Conservation (phyloP, 2,113 vertebrate genomes). For the Pimephales promelas region DNA sequence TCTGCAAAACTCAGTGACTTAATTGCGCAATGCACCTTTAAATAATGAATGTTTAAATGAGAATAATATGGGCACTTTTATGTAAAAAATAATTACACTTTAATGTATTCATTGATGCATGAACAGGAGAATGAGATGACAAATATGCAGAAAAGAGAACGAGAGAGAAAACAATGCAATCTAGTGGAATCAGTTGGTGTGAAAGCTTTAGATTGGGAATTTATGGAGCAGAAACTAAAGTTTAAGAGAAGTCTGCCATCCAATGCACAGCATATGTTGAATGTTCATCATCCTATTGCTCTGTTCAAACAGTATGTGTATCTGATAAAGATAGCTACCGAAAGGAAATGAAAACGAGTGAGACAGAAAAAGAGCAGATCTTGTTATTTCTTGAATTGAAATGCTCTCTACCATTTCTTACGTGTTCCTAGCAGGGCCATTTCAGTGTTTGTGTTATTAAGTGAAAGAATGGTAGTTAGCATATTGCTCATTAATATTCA, state of each 20-base stretch:
- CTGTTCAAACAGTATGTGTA: background rate
- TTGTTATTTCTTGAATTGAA: background rate
- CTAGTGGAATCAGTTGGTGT: background rate
- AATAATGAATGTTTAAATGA: background rate
- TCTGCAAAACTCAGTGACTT: too few species aligned
- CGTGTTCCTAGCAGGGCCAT: background rate
- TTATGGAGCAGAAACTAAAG: background rate
- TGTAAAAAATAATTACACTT: background rate
- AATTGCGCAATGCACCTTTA: too few species aligned
- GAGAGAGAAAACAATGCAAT: background rate
- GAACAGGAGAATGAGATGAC: background rate
- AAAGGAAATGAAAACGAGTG: background rate
- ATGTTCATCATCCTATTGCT: slow-evolving; percentile 28
- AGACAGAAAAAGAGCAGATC: background rate
- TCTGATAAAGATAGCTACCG: background rate
- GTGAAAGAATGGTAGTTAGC: slow-evolving; percentile 13
- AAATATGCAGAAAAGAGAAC: background rate
- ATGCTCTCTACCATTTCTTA: background rate
- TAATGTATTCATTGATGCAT: background rate
- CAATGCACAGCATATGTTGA: slow-evolving; percentile 49
- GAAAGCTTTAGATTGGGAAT: slow-evolving; percentile 18
- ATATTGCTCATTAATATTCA: slow-evolving; percentile 1
- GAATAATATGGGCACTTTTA: background rate
- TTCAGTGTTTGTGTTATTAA: slow-evolving; percentile 8
- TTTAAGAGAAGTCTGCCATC: background rate